A percentile compares a stretch with the other conserved stretches of the same genome.
phyloP scores from a whole-genome alignment of 2,113 vertebrate species.

The Hoplias malabaricus region DNA sequence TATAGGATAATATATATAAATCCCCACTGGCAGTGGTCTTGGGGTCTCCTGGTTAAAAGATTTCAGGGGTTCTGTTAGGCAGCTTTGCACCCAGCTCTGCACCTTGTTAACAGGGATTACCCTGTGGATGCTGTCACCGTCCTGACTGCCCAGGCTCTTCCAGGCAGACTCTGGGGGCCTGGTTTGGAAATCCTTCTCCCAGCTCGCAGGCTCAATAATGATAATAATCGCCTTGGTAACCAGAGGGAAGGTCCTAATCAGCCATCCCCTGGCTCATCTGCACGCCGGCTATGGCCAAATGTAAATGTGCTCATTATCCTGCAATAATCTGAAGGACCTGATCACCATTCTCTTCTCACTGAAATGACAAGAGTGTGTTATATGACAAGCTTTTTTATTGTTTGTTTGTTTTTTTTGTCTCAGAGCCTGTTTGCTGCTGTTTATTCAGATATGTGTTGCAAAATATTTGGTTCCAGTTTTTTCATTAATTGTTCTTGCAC shows the following conservation, averaged over 20 bases:
- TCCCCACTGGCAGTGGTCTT: not conserved
- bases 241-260: conserved; percentile 55
- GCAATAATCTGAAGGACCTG: conserved; percentile 33
- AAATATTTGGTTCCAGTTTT: not conserved
- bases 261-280: conserved; percentile 39
- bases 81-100: not conserved
- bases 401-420: not conserved
- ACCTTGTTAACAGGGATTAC: conserved; percentile 22
- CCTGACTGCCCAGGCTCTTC: conserved; percentile 18
- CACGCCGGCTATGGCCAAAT: conserved; percentile 42
- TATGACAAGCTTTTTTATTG: not conserved
- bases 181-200: conserved; percentile 39
- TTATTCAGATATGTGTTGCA: not conserved
- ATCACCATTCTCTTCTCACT: conserved; percentile 17
- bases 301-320: conserved; percentile 54
- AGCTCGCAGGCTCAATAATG: conserved; percentile 23
- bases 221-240: conserved; percentile 54
- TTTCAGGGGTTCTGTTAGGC: not conserved
- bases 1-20: too few relatives aligned
- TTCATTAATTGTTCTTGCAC: not conserved
- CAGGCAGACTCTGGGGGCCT: conserved; percentile 4
- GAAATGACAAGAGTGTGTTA: conserved; percentile 34
- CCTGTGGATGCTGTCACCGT: not conserved
- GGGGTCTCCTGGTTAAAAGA: not conserved
- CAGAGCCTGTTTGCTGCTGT: not conserved